A percentile compares a stretch with the other conserved stretches of the same genome.
Evolutionary conservation across 1,140 invertebrate genomes (phyloP).

Genomic region (Atta texana): DNA sequence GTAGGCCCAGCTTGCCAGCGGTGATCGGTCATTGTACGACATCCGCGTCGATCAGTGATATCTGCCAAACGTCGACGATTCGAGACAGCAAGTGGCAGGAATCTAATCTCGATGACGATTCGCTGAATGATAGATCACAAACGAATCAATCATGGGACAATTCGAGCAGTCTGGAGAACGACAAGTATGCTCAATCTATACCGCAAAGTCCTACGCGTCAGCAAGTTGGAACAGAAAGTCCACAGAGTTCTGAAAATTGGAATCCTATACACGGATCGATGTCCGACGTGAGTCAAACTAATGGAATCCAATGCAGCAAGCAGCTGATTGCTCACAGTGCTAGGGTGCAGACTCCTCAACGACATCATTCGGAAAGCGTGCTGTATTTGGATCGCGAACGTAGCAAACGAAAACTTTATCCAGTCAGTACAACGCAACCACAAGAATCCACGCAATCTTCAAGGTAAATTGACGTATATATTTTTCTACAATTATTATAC

Average conservation of each 20-base stretch:
- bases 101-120: slow-evolving; percentile 78
- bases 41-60: slow-evolving; percentile 66
- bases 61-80: slow-evolving; percentile 67
- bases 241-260: slow-evolving; percentile 76
- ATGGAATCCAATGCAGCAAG: slow-evolving; percentile 82
- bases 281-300: slow-evolving; percentile 81
- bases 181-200: slow-evolving; percentile 74
- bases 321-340: slow-evolving; percentile 93
- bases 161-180: slow-evolving; percentile 67
- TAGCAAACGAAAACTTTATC: slow-evolving; percentile 82
- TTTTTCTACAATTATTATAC: background rate
- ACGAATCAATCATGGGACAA: slow-evolving; percentile 72
- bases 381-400: slow-evolving; percentile 88
- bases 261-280: slow-evolving; percentile 78
- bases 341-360: slow-evolving; percentile 92
- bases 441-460: slow-evolving; percentile 71
- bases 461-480: slow-evolving; percentile 60
- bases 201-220: slow-evolving; percentile 75
- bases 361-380: slow-evolving; percentile 93
- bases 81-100: slow-evolving; percentile 79
- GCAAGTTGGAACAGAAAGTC: slow-evolving; percentile 58
- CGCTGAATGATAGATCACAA: slow-evolving; percentile 63
- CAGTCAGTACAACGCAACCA: slow-evolving; percentile 81
- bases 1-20: slow-evolving; percentile 72
- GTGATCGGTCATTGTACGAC: slow-evolving; percentile 75